Evolutionary conservation across 2,797 vertebrate genomes (phyloP).

Genomic region (Gastrophryne carolinensis): DNA sequence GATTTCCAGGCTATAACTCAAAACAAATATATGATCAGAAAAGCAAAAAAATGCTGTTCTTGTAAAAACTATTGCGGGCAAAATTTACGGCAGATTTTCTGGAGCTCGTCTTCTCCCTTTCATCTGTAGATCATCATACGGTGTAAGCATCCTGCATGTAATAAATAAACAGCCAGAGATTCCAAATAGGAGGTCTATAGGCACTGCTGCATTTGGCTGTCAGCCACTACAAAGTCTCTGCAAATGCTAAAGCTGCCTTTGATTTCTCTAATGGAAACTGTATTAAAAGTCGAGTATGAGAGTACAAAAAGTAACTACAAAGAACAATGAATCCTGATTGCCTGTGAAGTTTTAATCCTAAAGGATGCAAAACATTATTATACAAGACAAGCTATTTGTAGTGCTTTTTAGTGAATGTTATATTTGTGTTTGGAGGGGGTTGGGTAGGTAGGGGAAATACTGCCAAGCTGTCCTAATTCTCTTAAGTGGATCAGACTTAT

Average conservation of each 20-base stretch:
- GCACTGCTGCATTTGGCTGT: conserved; percentile 42
- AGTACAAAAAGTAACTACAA: conserved; percentile 46
- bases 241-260: conserved; percentile 40
- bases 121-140: conserved; percentile 54
- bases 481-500: conserved; percentile 38
- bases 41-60: conserved; percentile 56
- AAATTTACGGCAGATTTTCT: conserved; percentile 62
- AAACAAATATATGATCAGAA: conserved; percentile 53
- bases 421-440: conserved; percentile 7
- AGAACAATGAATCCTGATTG: conserved; percentile 18
- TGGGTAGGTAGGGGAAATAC: background rate
- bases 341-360: conserved; percentile 46
- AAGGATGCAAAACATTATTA: conserved; percentile 48
- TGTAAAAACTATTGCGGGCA: conserved; percentile 41
- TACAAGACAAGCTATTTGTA: conserved; percentile 42
- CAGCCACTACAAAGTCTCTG: conserved; percentile 37
- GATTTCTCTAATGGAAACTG: conserved; percentile 50
- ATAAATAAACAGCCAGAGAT: conserved; percentile 29
- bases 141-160: conserved; percentile 40
- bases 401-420: background rate
- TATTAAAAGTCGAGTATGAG: conserved; percentile 45
- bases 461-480: conserved; percentile 39
- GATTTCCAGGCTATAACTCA: conserved; percentile 53
- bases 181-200: conserved; percentile 19
- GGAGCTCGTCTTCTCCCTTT: conserved; percentile 60